Base-by-base conservation (phyloP, 2,888 invertebrate genomes). In the Papilio elwesi region DNA sequence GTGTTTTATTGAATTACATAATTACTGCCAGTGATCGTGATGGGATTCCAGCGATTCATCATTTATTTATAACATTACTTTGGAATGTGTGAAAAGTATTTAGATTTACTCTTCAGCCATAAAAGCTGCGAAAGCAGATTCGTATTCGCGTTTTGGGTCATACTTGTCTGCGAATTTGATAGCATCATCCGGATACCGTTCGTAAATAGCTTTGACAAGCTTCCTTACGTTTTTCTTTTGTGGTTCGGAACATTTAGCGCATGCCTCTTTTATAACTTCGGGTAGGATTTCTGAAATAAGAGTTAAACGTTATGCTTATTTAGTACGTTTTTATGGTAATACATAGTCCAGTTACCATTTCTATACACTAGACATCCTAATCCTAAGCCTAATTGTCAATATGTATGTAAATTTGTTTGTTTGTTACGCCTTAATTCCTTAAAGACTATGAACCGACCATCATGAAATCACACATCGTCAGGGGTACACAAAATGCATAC, bases 131-230 rank as follows among this genome's bases (percentile, higher is more conserved):
- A 91, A 91, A 2, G 80, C 81, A 63, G 85, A 81, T 71, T 89
- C 87, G 63, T 91, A 81, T 75, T 89, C 84, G n/a, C 84, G 85
- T 11, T 86, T 87, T 0, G 92, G 91, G 51, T 92, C 92, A 62
- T 83, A 92, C 75, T 88, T 90, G 3, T 81, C 74, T 38, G 84
- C 81, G 80, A 92, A 89, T 36, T 83, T 81, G 1, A 73, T 74
- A 65, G 90, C 87, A 0, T 88, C 84, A 0, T 83, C 83, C 0
- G 89, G 88, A 78, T 80, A 88, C 76, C 80, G 88, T 68, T 88
- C 86, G 36, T 80, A 86, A 0, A 91, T 74, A 0, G 87, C 85
- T 57, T 86, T 90, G 0, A 92, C 88, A 0, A 88, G 82, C 72
- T 90, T 91, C 36, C 85, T 85, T 0, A 91, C 78, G 71, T 85